Conservation (phyloP, 2,888 invertebrate genomes). For the Diaperis boleti region DNA sequence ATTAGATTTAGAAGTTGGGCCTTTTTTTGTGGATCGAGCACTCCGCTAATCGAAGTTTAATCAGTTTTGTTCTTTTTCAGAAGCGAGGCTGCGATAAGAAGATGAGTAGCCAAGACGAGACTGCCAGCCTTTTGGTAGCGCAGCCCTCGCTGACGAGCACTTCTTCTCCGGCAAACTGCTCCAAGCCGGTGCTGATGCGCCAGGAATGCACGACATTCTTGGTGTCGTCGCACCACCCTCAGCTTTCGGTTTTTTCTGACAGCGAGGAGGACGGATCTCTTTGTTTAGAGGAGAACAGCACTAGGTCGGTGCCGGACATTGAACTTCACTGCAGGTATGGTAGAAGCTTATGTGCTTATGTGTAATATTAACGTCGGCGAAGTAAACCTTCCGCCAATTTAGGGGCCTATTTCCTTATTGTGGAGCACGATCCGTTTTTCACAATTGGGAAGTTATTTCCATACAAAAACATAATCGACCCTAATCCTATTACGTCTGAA, state of each 20-base stretch:
- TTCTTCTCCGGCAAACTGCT: constrained; percentile 68
- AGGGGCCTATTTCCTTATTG: constrained; percentile 14
- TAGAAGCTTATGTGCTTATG: constrained; percentile 1
- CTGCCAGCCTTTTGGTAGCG: constrained; percentile 81
- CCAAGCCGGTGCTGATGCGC: constrained; percentile 85
- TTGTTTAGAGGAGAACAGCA: constrained; percentile 75
- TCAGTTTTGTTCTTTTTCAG: constrained; percentile 11
- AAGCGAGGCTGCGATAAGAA: constrained; percentile 25
- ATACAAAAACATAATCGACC: constrained; percentile 38
- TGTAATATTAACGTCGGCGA: constrained; percentile 16
- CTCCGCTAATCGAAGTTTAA: no score
- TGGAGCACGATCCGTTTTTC: constrained; percentile 3
- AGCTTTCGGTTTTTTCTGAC: constrained; percentile 80
- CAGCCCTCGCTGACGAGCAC: constrained; percentile 71
- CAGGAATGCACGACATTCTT: constrained; percentile 87
- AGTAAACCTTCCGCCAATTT: constrained; percentile 15
- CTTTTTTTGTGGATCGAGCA: neutral
- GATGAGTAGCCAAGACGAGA: constrained; percentile 82
- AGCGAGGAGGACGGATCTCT: constrained; percentile 82
- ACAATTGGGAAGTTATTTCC: constrained; percentile 31
- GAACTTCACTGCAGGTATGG: constrained; percentile 78
- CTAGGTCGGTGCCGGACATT: constrained; percentile 85
- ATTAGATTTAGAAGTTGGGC: no score
- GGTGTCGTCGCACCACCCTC: constrained; percentile 75
- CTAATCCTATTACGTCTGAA: constrained; percentile 28